Evolutionary conservation across 2,888 invertebrate genomes (phyloP).

Genomic region (Odontothrips loti): DNA sequence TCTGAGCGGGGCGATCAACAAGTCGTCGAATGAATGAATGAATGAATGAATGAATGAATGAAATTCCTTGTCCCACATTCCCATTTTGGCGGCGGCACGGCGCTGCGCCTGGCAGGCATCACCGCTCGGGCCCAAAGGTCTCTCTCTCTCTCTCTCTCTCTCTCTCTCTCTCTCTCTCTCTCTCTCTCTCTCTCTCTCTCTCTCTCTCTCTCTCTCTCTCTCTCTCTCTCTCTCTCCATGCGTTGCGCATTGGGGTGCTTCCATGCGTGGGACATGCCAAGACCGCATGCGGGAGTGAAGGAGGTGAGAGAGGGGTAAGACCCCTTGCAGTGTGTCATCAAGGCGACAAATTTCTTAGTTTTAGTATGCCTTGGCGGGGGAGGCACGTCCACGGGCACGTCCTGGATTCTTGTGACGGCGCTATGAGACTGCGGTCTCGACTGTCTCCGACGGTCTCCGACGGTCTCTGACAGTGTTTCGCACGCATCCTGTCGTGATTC

Average conservation of each 20-base stretch:
- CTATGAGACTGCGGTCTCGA: too few relatives aligned
- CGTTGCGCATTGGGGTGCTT: not conserved
- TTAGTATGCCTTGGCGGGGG: too few relatives aligned
- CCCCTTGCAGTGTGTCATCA: not conserved
- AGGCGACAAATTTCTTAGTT: too few relatives aligned
- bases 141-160: too few relatives aligned
- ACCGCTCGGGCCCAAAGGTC: too few relatives aligned
- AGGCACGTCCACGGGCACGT: too few relatives aligned
- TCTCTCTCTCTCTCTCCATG: not conserved
- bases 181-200: too few relatives aligned
- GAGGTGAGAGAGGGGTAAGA: not conserved
- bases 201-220: not conserved
- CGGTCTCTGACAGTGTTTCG: too few relatives aligned
- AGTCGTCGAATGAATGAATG: slow-evolving; percentile 6
- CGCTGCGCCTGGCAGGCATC: not conserved
- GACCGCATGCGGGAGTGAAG: not conserved
- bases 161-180: too few relatives aligned
- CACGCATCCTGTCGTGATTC: too few relatives aligned
- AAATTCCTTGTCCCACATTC: slow-evolving; percentile 17
- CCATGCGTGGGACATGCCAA: not conserved
- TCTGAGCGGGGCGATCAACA: not conserved
- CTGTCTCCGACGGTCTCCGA: too few relatives aligned
- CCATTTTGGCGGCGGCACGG: slow-evolving; percentile 12
- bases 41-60: not conserved
- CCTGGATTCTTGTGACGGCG: too few relatives aligned